Percentiles rank a stretch among this genome's conserved stretches.
phyloP scores from a whole-genome alignment of 2,888 invertebrate genomes.

The Noctua janthe region DNA sequence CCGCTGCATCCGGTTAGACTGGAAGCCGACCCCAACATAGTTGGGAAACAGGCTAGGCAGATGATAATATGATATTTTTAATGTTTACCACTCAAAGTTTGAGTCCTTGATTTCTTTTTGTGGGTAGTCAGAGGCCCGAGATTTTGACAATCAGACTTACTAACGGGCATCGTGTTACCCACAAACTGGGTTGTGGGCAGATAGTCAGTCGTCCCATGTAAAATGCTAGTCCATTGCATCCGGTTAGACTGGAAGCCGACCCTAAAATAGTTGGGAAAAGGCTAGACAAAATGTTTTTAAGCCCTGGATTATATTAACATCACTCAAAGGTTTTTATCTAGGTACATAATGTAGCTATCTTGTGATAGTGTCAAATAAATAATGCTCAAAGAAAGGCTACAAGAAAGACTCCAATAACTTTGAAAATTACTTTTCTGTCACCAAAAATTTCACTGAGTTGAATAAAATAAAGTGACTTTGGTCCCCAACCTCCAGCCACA shows the following conservation, averaged over 20 bases:
- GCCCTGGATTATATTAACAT: not conserved
- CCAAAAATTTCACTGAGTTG: not conserved
- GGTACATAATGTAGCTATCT: not conserved
- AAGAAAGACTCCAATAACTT: slow-evolving; percentile 31
- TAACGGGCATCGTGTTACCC: not conserved
- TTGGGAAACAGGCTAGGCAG: not conserved
- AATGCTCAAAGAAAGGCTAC: not conserved
- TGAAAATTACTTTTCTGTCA: slow-evolving; percentile 22
- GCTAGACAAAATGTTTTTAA: not conserved
- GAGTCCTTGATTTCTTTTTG: not conserved
- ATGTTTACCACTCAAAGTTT: not conserved
- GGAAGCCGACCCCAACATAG: not conserved
- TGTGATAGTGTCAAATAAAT: slow-evolving; percentile 5
- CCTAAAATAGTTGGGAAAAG: not conserved
- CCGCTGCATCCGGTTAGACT: no score
- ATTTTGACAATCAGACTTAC: not conserved
- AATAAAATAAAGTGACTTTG: slow-evolving; percentile 35
- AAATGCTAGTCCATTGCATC: not conserved
- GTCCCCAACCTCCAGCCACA: slow-evolving; percentile 9
- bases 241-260: not conserved
- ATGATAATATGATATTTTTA: not conserved
- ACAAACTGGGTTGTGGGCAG: not conserved
- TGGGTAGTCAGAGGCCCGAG: not conserved
- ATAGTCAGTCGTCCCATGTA: not conserved
- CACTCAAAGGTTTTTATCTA: not conserved